Evolutionary conservation across 2,113 vertebrate species (phyloP), one percentile per base, ranked within the genome.

Genomic region (Vanacampus margaritifer): DNA sequence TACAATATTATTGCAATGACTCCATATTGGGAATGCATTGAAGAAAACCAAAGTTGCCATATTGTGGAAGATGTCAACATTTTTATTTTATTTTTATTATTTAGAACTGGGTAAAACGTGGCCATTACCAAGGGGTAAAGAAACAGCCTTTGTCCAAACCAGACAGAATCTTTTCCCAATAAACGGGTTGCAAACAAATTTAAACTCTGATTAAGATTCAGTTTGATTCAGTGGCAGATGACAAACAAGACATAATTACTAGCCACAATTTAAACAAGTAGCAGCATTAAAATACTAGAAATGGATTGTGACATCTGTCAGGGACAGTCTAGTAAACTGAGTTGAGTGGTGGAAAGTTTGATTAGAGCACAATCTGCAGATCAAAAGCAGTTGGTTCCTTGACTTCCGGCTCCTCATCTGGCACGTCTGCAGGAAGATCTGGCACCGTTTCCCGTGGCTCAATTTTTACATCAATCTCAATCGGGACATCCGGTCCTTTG

Each of bases 291-390:
- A 54, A 53, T 26, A 65, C 16, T 35, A 21, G 7, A 1, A 21
- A 0, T 48, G 46, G 9, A 51, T 37, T 21, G 32, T 59, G 57
- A 59, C 57, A 36, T 59, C 36, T 59, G 32, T 19, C 28, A 35
- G 28, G 3, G 2, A 35, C 28, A 56, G 3, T 59, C 23, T 7
- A n/a, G 11, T 32, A 63, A 62, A n/a, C 35, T 2, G 36, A 53
- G 46, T 23, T 24, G 12, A 0, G 13, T 14, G 37, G 23, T 61
- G 63, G 35, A 17, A 69, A 21, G 21, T 51, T 5, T 19, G 10
- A 5, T 45, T 68, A 84, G 6, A 88, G 5, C 16, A 24, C 7
- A 58, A 89, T 41, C 46, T 90, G 81, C 11, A 88, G 64, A 56
- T 87, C 84, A 68, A 81, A 85, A 6, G 84, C 80, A 26, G 51